phyloP scores from a whole-genome alignment of 2,797 vertebrate species.

The Ciconia nigra region DNA sequence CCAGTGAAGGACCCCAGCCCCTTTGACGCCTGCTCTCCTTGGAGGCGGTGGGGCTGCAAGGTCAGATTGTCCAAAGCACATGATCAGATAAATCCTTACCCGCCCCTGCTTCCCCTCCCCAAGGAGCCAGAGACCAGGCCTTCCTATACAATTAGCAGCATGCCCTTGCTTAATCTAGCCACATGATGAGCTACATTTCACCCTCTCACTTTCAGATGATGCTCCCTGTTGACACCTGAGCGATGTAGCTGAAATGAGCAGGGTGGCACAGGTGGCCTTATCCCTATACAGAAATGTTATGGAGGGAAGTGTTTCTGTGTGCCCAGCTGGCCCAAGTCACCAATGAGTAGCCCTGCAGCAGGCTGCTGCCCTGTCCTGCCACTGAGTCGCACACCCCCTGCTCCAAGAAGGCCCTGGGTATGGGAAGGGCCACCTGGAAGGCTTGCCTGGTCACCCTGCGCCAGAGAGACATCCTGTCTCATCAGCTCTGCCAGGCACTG shows the following conservation, averaged over 20 bases:
- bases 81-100: neutral
- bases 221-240: neutral
- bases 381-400: neutral
- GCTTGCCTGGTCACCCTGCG: neutral
- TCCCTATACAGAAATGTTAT: neutral
- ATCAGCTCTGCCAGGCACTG: neutral
- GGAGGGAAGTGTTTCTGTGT: neutral
- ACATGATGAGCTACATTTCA: fast-evolving
- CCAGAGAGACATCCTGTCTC: neutral
- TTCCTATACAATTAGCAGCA: neutral
- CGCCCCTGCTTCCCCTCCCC: neutral
- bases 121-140: neutral
- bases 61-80: neutral
- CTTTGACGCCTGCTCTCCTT: neutral
- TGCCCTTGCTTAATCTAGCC: neutral
- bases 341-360: neutral
- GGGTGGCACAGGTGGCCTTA: neutral
- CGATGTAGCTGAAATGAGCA: neutral
- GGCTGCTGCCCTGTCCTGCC: neutral
- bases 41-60: neutral
- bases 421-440: neutral
- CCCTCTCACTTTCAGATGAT: neutral
- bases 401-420: neutral
- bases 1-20: neutral
- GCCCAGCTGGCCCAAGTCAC: neutral